A percentile compares a stretch with the other conserved stretches of the same genome.
phyloP scores from a whole-genome alignment of 2,888 invertebrate genomes.

The Petrolisthes manimaculis region DNA sequence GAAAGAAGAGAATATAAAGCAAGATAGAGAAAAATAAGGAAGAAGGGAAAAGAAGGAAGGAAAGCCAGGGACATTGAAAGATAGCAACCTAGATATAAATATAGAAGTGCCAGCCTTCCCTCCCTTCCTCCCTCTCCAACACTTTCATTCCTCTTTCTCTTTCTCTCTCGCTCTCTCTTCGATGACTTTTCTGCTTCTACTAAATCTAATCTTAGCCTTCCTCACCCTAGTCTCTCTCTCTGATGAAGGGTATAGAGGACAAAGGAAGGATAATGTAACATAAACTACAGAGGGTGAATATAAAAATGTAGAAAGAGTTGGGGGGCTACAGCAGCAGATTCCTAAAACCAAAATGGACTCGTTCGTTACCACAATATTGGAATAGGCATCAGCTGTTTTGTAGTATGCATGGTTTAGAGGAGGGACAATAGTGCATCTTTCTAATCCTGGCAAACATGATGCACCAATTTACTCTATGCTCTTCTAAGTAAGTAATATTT shows the following conservation, averaged over 20 bases:
- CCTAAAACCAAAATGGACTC: background rate
- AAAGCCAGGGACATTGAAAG: no score
- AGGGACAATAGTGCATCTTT: background rate
- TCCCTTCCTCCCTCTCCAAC: background rate
- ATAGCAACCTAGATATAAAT: no score
- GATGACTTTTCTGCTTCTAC: constrained; percentile 6
- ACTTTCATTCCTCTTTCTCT: constrained; percentile 11
- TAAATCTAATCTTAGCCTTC: background rate
- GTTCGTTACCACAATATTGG: background rate
- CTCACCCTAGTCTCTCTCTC: background rate
- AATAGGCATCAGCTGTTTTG: background rate
- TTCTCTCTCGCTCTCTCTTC: background rate
- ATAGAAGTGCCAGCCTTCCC: no score
- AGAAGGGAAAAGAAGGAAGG: no score
- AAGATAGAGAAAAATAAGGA: no score
- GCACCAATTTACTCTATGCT: background rate
- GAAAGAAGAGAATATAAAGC: no score
- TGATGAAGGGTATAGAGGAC: background rate
- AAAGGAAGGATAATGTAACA: background rate
- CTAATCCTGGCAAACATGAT: background rate
- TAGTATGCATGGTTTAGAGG: background rate
- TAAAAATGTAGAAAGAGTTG: background rate
- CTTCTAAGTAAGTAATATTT: background rate
- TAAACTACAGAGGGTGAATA: background rate
- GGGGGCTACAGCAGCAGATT: background rate